Evolutionary conservation across 1,140 invertebrate species (phyloP), one percentile per base, ranked within the genome.

Genomic region (Eupristina koningsbergeri): DNA sequence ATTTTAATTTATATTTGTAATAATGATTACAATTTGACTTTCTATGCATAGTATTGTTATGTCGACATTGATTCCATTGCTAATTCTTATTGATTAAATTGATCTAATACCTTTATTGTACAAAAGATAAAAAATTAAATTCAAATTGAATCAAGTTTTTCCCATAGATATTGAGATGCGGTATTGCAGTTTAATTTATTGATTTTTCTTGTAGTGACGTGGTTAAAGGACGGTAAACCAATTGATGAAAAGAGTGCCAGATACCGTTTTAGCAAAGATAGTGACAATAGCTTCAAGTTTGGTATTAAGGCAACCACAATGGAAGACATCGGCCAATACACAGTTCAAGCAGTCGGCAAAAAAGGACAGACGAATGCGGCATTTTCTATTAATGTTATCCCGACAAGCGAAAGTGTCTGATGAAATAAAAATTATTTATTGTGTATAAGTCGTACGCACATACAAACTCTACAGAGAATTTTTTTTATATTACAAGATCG

Each of bases 141-240:
- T 45, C n/a, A n/a, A n/a, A n/a, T n/a, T n/a, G n/a, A n/a, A 45
- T 45, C 6, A 45, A 45, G 13, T 45, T 45, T 7, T 45, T 45
- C 13, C 6, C 13, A 13, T 45, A 45, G 41, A 13, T 45, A 45
- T 45, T 45, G 13, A 45, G 6, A 45, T 45, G 41, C 13, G 41
- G 6, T 13, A 45, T 13, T 13, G 13, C 41, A 45, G 13, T 45
- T 7, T 50, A 47, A 17, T 81, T 71, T 71, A 0, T 69, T 67
- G 26, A 36, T 80, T 73, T 31, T 50, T 29, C n/a, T 86, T 58
- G 64, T 86, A 94, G 94, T 95, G 63, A 94, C 93, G 85, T 99
- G 98, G 98, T 92, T 97, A 86, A 98, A 98, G 93, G 98, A 98
- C 92, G 96, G 96, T 86, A 97, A 98, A 90, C 95, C 95, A 71